phyloP scores from a whole-genome alignment of 2,797 vertebrate species.

The Nannoperca australis region DNA sequence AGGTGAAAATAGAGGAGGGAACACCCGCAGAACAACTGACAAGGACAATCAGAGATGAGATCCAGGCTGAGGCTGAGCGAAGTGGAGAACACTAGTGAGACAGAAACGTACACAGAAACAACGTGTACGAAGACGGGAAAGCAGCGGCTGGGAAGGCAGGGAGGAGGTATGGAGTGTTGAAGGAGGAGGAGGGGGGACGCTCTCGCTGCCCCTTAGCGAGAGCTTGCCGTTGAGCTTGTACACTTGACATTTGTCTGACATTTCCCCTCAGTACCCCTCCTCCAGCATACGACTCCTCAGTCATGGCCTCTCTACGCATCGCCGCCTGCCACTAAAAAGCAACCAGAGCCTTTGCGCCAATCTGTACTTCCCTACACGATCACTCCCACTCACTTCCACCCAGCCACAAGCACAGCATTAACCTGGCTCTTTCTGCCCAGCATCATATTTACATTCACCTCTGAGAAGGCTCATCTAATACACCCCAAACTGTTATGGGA shows the following conservation, averaged over 20 bases:
- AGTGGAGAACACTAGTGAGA: conserved; percentile 33
- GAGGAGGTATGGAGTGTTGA: conserved; percentile 21
- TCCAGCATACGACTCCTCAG: conserved; percentile 52
- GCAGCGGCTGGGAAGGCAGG: conserved; percentile 13
- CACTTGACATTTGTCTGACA: conserved; percentile 89
- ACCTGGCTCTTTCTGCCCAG: conserved; percentile 46
- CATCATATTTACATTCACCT: conserved; percentile 26
- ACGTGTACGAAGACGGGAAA: conserved; percentile 16
- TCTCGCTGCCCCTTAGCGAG: conserved; percentile 46
- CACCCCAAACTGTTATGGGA: conserved; percentile 29
- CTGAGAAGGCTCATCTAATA: conserved; percentile 27
- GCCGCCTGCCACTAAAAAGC: conserved; percentile 67
- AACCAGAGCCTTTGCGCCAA: conserved; percentile 57
- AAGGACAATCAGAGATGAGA: conserved; percentile 63
- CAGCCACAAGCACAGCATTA: conserved; percentile 44
- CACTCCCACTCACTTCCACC: conserved; percentile 61
- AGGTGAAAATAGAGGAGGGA: conserved; percentile 69
- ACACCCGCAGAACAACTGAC: conserved; percentile 71
- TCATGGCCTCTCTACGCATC: conserved; percentile 63
- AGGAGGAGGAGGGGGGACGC: conserved; percentile 3
- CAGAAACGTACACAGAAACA: conserved; percentile 44
- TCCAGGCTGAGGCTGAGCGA: conserved; percentile 42
- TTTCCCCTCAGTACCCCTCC: conserved; percentile 75
- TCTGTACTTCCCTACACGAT: conserved; percentile 49
- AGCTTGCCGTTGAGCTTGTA: conserved; percentile 73